phyloP scores from a whole-genome alignment of 2,113 vertebrate species.

The Gambusia holbrooki region DNA sequence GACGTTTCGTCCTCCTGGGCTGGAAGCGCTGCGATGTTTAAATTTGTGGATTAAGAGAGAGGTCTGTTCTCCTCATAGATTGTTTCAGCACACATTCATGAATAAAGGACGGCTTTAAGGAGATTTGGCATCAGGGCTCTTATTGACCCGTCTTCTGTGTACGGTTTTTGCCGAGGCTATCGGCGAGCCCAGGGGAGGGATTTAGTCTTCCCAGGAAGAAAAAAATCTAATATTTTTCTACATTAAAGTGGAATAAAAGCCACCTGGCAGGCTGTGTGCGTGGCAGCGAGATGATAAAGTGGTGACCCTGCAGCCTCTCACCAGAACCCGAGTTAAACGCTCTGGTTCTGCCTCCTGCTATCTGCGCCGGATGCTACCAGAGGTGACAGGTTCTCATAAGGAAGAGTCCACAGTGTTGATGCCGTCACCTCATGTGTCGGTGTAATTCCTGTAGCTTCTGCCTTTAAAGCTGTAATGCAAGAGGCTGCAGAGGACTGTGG shows the following conservation, averaged over 20 bases:
- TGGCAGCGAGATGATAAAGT: constrained; percentile 59
- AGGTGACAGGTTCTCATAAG: constrained; percentile 63
- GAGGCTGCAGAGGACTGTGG: neutral
- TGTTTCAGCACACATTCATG: constrained; percentile 69
- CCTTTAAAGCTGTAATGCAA: neutral
- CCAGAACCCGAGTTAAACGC: constrained; percentile 57
- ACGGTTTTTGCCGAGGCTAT: constrained; percentile 54
- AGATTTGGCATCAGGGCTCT: constrained; percentile 70
- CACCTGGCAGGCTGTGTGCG: constrained; percentile 58
- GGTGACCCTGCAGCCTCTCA: constrained; percentile 67
- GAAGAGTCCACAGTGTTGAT: constrained; percentile 49
- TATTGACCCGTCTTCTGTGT: constrained; percentile 73
- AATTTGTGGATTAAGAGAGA: constrained; percentile 47
- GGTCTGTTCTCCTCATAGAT: constrained; percentile 45
- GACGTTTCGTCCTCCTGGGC: constrained; percentile 23
- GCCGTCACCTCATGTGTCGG: constrained; percentile 31
- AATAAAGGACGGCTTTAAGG: constrained; percentile 70
- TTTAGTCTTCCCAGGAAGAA: constrained; percentile 68
- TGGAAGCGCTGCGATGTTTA: constrained; percentile 35
- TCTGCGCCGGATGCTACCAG: constrained; percentile 53
- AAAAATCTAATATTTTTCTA: constrained; percentile 74
- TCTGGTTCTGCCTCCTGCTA: constrained; percentile 55
- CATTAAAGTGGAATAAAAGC: constrained; percentile 75
- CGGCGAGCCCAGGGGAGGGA: constrained; percentile 68
- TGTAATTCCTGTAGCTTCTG: constrained; percentile 18